These are phyloP conservation scores for Apis florea DNA, from an alignment of 1,140 invertebrate species.

Conservation along the genomic window DNA sequence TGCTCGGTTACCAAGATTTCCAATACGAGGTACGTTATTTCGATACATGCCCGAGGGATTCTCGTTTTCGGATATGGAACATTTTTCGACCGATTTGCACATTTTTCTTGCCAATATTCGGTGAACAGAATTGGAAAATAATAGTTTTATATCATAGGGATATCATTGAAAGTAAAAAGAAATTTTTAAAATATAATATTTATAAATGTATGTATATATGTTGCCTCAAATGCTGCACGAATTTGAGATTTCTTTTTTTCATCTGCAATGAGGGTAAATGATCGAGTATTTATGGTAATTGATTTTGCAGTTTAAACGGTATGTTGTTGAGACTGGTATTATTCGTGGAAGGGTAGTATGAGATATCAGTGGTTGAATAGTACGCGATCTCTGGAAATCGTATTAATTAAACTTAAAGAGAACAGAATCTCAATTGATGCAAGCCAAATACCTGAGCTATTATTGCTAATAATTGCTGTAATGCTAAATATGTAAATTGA, in stretches of 20 bases:
- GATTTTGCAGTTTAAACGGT: slow-evolving; percentile 43
- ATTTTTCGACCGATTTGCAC: no score
- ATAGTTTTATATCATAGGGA: no score
- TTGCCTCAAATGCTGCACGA: no score
- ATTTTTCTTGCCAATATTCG: no score
- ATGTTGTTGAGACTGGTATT: slow-evolving; percentile 11
- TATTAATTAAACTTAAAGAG: slow-evolving; percentile 14
- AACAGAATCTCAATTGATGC: not conserved
- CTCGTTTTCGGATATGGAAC: not conserved
- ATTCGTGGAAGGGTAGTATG: slow-evolving; percentile 4
- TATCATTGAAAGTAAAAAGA: no score
- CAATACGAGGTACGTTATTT: slow-evolving; percentile 12
- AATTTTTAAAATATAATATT: no score
- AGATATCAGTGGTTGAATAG: slow-evolving; percentile 25
- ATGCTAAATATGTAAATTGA: no score
- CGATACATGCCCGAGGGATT: not conserved
- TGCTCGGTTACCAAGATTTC: not conserved
- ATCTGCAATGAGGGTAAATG: not conserved
- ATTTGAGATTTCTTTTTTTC: no score
- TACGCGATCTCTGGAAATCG: slow-evolving; percentile 5
- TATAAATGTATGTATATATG: no score
- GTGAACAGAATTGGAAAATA: no score
- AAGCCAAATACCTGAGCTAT: not conserved
- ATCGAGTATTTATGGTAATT: slow-evolving; percentile 56
- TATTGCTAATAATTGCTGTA: no score